Evolutionary conservation across 2,113 vertebrate species (phyloP).

Genomic region (Psammodynastes pulverulentus): DNA sequence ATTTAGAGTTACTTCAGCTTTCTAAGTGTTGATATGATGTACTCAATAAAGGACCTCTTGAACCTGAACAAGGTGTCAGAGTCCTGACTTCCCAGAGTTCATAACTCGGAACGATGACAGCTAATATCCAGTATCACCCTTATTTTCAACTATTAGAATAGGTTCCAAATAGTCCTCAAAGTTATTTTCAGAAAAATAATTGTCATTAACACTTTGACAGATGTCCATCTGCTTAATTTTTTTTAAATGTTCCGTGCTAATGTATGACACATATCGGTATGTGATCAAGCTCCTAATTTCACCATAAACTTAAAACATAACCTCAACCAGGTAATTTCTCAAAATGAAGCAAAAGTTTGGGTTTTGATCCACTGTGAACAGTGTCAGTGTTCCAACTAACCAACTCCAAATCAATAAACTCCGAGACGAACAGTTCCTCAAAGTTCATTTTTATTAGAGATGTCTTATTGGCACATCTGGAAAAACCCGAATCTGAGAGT

Average conservation of each 20-base stretch:
- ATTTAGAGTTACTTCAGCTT: too few relatives aligned
- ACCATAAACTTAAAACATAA: not conserved
- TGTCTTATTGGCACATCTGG: too few relatives aligned
- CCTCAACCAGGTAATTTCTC: not conserved
- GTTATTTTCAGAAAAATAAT: not conserved
- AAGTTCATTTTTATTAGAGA: too few relatives aligned
- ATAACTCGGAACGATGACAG: not conserved
- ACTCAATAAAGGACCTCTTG: too few relatives aligned
- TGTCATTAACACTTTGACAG: not conserved
- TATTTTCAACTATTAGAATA: not conserved
- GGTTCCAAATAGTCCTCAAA: not conserved
- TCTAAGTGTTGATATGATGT: too few relatives aligned
- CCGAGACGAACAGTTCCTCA: too few relatives aligned
- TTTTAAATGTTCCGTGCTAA: not conserved
- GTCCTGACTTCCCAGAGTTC: too few relatives aligned
- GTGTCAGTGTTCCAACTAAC: too few relatives aligned
- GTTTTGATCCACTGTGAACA: slow-evolving; percentile 39
- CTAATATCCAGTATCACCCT: not conserved
- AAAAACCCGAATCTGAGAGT: too few relatives aligned
- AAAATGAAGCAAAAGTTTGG: not conserved
- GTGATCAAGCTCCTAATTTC: not conserved
- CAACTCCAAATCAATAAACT: too few relatives aligned
- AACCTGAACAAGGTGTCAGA: too few relatives aligned
- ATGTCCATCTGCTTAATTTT: not conserved
- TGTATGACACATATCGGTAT: not conserved